These are phyloP conservation scores for Lophius piscatorius DNA, from an alignment of 2,113 vertebrate genomes.

Conservation along the genomic window DNA sequence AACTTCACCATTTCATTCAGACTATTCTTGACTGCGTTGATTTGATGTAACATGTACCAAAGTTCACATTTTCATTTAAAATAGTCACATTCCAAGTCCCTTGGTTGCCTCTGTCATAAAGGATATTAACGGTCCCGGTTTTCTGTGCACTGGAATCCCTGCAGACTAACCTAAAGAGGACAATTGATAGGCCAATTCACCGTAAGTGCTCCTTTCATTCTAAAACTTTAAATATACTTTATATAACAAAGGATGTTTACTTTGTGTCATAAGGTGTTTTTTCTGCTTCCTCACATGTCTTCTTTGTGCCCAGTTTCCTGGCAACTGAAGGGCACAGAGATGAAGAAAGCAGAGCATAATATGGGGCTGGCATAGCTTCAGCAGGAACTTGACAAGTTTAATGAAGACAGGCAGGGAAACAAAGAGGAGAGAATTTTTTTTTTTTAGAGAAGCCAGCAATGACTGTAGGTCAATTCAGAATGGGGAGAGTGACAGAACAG, in stretches of 20 bases:
- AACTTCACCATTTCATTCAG: neutral
- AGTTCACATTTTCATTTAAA: neutral
- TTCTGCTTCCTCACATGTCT: constrained; percentile 45
- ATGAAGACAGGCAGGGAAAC: constrained; percentile 72
- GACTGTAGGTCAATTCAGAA: constrained; percentile 51
- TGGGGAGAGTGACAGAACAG: constrained; percentile 22
- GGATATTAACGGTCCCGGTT: neutral
- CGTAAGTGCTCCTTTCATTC: constrained; percentile 17
- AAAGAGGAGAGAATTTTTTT: constrained; percentile 48
- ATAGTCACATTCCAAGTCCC: neutral
- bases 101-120: neutral
- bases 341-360: constrained; percentile 61
- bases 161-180: constrained; percentile 5
- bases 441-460: constrained; percentile 28
- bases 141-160: neutral
- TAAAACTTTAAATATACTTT: constrained; percentile 40
- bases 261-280: constrained; percentile 62
- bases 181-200: constrained; percentile 1
- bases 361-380: constrained; percentile 53
- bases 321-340: constrained; percentile 72
- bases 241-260: constrained; percentile 52
- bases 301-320: constrained; percentile 65
- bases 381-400: constrained; percentile 70
- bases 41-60: neutral
- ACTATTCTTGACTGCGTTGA: neutral